Percentiles rank a stretch among this genome's conserved stretches.
These are phyloP conservation scores for Onychostoma macrolepis DNA, from an alignment of 2,113 vertebrate species.

Conservation along the genomic window DNA sequence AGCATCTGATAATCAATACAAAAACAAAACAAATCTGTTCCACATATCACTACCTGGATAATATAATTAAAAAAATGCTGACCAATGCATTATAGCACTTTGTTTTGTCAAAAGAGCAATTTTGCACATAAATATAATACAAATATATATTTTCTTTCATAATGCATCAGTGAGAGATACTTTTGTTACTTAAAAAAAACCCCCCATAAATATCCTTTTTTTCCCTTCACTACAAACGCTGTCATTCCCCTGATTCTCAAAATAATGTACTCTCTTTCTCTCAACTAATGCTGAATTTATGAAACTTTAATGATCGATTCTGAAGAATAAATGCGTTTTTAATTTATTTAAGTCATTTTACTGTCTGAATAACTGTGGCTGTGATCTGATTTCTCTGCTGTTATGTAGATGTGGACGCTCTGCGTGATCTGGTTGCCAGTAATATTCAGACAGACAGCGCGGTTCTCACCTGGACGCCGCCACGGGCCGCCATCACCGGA, in stretches of 20 bases:
- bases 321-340: neutral
- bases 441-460: constrained; percentile 87
- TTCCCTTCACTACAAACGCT: neutral
- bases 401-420: constrained; percentile 85
- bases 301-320: neutral
- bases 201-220: too few relatives aligned
- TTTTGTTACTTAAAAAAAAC: neutral
- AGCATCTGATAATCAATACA: neutral
- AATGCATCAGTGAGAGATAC: neutral
- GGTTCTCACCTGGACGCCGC: constrained; percentile 84
- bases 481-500: constrained; percentile 79
- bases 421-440: constrained; percentile 79
- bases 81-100: neutral
- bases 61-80: neutral
- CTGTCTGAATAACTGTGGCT: neutral
- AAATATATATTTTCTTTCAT: neutral
- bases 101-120: neutral
- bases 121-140: neutral
- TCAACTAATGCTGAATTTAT: neutral
- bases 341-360: neutral
- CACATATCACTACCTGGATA: neutral
- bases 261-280: neutral
- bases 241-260: neutral
- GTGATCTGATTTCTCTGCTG: constrained; percentile 38
- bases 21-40: neutral